These are phyloP conservation scores for Pangasius larnaudii DNA, from an alignment of 2,797 vertebrate species.

Conservation along the genomic window DNA sequence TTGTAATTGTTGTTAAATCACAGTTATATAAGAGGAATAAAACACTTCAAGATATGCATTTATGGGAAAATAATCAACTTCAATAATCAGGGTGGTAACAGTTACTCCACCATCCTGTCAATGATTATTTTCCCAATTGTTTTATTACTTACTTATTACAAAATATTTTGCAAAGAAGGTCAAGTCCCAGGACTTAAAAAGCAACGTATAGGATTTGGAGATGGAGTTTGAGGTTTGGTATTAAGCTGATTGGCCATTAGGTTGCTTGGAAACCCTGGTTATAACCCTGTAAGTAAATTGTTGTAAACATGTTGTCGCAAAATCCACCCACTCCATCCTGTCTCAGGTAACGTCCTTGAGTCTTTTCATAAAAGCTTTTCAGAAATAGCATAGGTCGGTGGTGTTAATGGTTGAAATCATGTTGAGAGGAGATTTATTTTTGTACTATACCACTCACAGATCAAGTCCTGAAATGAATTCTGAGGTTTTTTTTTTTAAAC, in stretches of 20 bases:
- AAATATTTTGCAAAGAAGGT: neutral
- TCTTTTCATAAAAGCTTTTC: neutral
- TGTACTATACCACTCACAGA: too few relatives aligned
- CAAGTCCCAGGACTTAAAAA: neutral
- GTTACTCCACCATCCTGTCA: neutral
- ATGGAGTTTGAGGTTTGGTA: neutral
- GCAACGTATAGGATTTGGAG: neutral
- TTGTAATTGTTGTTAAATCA: neutral
- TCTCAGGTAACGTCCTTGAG: neutral
- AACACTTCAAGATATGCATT: neutral
- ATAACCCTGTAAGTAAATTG: neutral
- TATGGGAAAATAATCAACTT: neutral
- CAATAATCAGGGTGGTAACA: neutral
- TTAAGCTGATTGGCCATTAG: neutral
- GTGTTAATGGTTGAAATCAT: neutral
- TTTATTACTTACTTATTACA: neutral
- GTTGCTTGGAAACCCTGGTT: neutral
- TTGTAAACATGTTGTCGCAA: neutral
- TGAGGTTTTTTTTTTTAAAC: neutral
- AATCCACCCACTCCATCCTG: neutral
- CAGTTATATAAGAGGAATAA: neutral
- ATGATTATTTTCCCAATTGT: neutral
- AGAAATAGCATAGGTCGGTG: neutral
- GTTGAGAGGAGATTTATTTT: neutral
- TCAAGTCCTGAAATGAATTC: neutral